Conservation (phyloP, 2,113 vertebrate genomes). For the Symphodus melops region DNA sequence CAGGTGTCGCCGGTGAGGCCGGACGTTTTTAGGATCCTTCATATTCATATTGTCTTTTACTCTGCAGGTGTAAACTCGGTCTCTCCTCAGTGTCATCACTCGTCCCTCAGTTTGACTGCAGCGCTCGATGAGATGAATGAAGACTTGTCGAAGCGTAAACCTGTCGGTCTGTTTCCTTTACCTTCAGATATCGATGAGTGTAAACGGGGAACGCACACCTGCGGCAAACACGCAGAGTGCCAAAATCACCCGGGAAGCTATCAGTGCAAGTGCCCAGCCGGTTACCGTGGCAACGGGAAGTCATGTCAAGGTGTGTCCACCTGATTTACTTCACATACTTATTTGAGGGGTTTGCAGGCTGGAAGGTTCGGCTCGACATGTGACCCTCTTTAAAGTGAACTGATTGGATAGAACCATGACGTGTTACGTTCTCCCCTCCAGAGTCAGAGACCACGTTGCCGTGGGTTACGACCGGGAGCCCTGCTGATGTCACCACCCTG, state of each 20-base stretch:
- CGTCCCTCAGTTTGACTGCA: neutral
- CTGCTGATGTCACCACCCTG: conserved; percentile 61
- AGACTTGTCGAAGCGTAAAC: neutral
- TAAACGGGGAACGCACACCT: conserved; percentile 74
- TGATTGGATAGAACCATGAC: too few species aligned
- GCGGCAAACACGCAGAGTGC: conserved; percentile 81
- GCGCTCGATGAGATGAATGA: too few species aligned
- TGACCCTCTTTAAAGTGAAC: too few species aligned
- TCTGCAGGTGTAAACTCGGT: conserved; percentile 69
- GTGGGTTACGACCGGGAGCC: conserved; percentile 51
- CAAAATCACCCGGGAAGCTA: conserved; percentile 83
- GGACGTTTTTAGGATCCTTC: too few species aligned
- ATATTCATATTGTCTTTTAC: neutral
- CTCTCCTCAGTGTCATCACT: too few species aligned
- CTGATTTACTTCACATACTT: neutral
- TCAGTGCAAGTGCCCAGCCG: conserved; percentile 74
- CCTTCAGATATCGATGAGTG: conserved; percentile 88
- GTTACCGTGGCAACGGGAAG: conserved; percentile 61
- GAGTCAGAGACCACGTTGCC: conserved; percentile 34
- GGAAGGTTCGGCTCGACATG: too few species aligned
- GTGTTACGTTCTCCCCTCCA: too few species aligned
- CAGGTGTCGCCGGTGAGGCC: too few species aligned
- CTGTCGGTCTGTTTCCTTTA: neutral
- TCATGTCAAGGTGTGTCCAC: conserved; percentile 73
- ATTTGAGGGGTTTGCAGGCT: too few species aligned